Evolutionary conservation across 2,113 vertebrate species (phyloP).

Genomic region (Daphoenositta chrysoptera): DNA sequence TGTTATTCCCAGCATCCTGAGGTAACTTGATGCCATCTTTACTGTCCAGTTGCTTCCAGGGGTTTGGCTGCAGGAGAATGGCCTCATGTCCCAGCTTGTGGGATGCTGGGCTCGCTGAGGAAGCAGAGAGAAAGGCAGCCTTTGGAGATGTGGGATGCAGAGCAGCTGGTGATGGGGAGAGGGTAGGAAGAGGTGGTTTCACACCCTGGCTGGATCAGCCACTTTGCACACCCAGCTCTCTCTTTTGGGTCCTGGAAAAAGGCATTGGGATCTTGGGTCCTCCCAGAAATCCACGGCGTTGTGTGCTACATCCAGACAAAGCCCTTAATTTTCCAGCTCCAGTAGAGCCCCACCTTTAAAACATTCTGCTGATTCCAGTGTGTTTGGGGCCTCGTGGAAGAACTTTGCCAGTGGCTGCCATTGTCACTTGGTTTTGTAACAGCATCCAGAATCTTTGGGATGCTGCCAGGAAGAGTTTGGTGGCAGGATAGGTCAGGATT

Average conservation of each 20-base stretch:
- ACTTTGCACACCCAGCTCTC: rapidly evolving
- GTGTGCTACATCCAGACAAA: neutral
- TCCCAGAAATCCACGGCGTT: neutral
- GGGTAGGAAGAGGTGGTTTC: neutral
- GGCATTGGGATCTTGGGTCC: neutral
- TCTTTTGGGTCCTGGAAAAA: neutral
- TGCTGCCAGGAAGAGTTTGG: neutral
- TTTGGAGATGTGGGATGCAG: neutral
- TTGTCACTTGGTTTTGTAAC: neutral
- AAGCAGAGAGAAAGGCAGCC: neutral
- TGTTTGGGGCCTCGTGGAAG: rapidly evolving
- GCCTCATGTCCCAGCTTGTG: neutral
- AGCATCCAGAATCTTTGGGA: neutral
- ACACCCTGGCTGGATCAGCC: neutral
- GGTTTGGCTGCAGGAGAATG: neutral
- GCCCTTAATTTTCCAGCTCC: neutral
- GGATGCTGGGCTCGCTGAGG: rapidly evolving
- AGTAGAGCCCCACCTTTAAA: neutral
- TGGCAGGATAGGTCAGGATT: neutral
- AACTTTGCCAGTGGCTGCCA: rapidly evolving
- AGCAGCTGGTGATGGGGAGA: neutral
- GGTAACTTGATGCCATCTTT: rapidly evolving
- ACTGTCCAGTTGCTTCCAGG: neutral
- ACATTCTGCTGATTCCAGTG: rapidly evolving
- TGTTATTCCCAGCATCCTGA: neutral